Evolutionary conservation across 2,888 invertebrate species (phyloP).

Genomic region (Epistrophe grossulariae): DNA sequence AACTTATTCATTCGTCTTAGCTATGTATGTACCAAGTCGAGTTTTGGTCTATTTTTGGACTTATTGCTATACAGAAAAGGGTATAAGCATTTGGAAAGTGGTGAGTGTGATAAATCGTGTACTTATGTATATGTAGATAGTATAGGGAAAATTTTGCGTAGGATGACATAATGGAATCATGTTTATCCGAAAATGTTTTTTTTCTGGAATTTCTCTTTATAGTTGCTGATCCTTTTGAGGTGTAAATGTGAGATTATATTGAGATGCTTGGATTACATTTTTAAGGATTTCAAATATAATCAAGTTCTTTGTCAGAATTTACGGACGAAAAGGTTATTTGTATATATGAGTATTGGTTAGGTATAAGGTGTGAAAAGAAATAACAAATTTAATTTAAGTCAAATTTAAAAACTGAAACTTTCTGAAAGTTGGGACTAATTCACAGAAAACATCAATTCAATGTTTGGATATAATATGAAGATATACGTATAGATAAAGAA

Average conservation of each 20-base stretch:
- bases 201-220: background rate
- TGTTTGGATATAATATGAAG: too few relatives aligned
- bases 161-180: conserved; percentile 5
- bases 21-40: background rate
- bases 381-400: background rate
- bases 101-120: conserved; percentile 7
- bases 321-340: background rate
- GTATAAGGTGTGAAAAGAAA: background rate
- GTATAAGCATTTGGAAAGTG: background rate
- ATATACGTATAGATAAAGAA: too few relatives aligned
- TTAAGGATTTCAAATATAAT: background rate
- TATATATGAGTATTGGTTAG: background rate
- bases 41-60: conserved; percentile 22
- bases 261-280: conserved; percentile 3
- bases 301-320: background rate
- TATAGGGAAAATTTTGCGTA: background rate
- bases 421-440: too few relatives aligned
- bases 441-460: too few relatives aligned
- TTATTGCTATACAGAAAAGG: background rate
- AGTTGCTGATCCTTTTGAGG: conserved; percentile 15
- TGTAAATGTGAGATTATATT: conserved; percentile 19
- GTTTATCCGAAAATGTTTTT: background rate
- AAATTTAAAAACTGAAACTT: background rate
- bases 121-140: too few relatives aligned
- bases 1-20: conserved; percentile 23